Percentiles rank a stretch among this genome's conserved stretches.
Conservation (phyloP, 1,140 invertebrate genomes). For the Vanessa tameamea region DNA sequence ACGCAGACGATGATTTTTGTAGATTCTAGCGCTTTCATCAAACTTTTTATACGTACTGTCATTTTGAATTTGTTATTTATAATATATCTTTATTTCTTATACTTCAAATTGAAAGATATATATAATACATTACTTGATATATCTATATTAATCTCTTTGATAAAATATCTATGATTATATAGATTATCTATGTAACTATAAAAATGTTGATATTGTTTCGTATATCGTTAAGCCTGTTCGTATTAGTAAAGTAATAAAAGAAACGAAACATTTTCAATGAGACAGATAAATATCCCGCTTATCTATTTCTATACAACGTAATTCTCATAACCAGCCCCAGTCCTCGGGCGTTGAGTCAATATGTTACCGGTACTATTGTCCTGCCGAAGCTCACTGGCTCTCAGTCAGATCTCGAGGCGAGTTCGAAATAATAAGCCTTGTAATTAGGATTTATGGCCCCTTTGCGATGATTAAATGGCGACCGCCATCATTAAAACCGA, state of each 20-base stretch:
- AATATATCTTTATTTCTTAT: no score
- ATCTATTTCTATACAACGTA: conserved; percentile 17
- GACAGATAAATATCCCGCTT: conserved; percentile 7
- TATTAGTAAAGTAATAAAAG: conserved; percentile 9
- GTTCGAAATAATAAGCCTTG: conserved; percentile 70
- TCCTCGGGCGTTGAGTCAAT: conserved; percentile 47
- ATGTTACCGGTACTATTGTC: conserved; percentile 59
- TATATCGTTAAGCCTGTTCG: neutral
- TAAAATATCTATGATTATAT: neutral
- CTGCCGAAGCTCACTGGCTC: conserved; percentile 45
- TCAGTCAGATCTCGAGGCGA: conserved; percentile 52
- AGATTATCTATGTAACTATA: neutral
- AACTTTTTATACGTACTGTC: neutral
- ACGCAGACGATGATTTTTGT: conserved; percentile 41
- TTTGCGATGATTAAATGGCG: conserved; percentile 69
- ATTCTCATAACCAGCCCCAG: conserved; percentile 34
- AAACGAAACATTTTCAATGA: conserved; percentile 4
- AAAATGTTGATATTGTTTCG: neutral
- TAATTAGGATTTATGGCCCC: conserved; percentile 71
- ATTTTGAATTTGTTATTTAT: no score
- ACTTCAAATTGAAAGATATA: no score
- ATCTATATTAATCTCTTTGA: neutral
- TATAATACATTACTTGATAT: no score
- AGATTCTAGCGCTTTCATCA: conserved; percentile 23
- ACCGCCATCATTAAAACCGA: conserved; percentile 56